Percentiles rank a stretch among this genome's conserved stretches.
Conservation (phyloP, 2,113 vertebrate species). For the Eolophus roseicapilla region DNA sequence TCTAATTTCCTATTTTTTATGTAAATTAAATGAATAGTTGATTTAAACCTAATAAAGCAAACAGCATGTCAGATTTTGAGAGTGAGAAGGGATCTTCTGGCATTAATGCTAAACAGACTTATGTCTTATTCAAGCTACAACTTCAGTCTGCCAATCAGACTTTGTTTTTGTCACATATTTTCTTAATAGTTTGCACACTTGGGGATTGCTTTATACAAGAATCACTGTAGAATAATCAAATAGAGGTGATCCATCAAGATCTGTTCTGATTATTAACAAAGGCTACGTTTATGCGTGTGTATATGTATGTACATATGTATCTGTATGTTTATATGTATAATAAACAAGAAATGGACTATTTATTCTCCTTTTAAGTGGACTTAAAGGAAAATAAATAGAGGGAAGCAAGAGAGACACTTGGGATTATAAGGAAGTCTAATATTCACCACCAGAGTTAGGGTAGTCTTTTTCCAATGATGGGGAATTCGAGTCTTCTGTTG, state of each 20-base stretch:
- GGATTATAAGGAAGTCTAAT: background rate
- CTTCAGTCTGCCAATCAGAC: conserved; percentile 9
- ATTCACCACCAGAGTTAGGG: background rate
- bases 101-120: background rate
- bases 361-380: background rate
- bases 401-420: background rate
- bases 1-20: background rate
- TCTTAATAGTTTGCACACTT: conserved; percentile 9
- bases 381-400: background rate
- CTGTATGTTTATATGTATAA: background rate
- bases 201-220: background rate
- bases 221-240: background rate
- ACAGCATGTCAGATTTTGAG: background rate
- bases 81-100: background rate
- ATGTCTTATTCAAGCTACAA: background rate
- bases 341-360: background rate
- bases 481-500: background rate
- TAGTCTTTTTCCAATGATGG: background rate
- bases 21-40: background rate
- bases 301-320: background rate
- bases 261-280: background rate
- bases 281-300: background rate
- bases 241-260: background rate
- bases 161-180: background rate
- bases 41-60: background rate